Conservation (phyloP, 2,888 invertebrate species). For the Luperina testacea region DNA sequence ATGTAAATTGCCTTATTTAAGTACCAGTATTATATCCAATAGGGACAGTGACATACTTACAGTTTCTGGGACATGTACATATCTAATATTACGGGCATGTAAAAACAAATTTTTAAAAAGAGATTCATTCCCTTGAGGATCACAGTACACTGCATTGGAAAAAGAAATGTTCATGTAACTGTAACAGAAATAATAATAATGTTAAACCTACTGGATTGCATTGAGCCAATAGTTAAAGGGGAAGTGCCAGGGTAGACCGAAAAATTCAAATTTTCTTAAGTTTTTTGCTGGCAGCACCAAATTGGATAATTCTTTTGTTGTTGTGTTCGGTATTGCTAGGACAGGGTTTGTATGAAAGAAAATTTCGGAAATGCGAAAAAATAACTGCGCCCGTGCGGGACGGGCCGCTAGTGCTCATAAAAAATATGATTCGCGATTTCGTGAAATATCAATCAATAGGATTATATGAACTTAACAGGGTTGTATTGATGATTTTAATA, state of each 20-base stretch:
- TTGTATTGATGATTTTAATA: too few species aligned
- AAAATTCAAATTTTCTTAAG: neutral
- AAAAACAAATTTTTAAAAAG: conserved; percentile 91
- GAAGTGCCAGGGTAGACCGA: neutral
- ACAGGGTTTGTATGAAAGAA: too few species aligned
- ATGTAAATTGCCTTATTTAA: neutral
- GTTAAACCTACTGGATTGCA: neutral
- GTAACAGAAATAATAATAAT: conserved; percentile 67
- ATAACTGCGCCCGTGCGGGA: too few species aligned
- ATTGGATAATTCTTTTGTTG: too few species aligned
- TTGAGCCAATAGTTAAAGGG: neutral
- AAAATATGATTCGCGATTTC: neutral
- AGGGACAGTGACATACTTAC: conserved; percentile 74
- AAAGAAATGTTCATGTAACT: conserved; percentile 93
- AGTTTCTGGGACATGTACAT: conserved; percentile 92
- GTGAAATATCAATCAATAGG: neutral
- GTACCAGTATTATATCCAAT: neutral
- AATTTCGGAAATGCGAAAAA: too few species aligned
- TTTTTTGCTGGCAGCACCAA: neutral
- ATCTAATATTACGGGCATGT: conserved; percentile 91
- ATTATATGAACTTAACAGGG: neutral
- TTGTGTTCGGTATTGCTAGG: too few species aligned
- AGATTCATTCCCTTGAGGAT: conserved; percentile 90
- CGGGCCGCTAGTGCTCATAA: neutral
- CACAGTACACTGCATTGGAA: conserved; percentile 91